Conservation (phyloP, 2,113 vertebrate species). For the Tychaedon coryphoeus region DNA sequence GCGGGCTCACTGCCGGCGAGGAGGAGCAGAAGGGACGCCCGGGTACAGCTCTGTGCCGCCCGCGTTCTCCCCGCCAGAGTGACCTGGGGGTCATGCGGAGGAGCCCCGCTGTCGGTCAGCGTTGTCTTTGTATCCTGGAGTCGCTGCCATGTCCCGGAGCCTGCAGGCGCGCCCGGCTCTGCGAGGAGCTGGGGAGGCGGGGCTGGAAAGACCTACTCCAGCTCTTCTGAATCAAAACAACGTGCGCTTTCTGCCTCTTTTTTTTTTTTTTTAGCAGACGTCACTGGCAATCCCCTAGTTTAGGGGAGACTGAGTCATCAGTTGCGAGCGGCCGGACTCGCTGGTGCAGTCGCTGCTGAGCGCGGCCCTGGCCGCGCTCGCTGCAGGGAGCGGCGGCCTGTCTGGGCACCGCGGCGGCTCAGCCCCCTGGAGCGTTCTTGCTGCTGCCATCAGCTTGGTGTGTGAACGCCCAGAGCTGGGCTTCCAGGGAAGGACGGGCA, state of each 20-base stretch:
- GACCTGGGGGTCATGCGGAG: neutral
- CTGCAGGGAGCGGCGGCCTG: neutral
- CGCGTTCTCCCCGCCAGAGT: no score
- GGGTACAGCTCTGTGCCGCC: neutral
- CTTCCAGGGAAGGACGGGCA: neutral
- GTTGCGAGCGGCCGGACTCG: neutral
- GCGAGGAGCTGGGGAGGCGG: neutral
- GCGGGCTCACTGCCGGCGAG: neutral
- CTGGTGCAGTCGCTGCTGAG: neutral
- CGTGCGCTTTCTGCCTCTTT: neutral
- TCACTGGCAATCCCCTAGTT: constrained; percentile 18
- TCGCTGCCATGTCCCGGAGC: neutral
- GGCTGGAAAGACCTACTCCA: neutral
- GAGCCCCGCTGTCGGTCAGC: neutral
- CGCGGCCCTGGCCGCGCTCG: neutral
- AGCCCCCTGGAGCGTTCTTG: accelerated
- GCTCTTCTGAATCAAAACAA: neutral
- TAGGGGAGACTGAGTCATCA: neutral
- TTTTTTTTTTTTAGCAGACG: neutral
- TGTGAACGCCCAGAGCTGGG: accelerated
- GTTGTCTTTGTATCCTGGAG: neutral
- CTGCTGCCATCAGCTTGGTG: neutral
- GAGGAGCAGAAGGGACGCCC: neutral
- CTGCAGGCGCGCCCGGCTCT: no score
- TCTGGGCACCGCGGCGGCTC: neutral